Evolutionary conservation across 2,797 vertebrate genomes (phyloP), one percentile per base, ranked within the genome.

Genomic region (Hylomyscus alleni): DNA sequence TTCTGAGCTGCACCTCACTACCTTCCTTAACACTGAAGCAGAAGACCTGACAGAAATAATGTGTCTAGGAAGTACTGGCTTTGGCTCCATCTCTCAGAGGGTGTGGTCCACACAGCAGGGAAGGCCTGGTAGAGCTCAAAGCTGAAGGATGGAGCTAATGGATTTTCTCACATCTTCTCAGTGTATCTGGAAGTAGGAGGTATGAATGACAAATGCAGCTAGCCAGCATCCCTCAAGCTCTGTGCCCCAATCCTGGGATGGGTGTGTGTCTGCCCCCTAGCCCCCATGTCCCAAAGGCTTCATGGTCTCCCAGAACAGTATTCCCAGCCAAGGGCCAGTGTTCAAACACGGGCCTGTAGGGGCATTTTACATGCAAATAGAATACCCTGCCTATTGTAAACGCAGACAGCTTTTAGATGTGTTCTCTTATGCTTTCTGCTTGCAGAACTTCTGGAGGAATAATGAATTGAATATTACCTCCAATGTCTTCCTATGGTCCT

Each of bases 391-490:
- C 40, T 40, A 0, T 9, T 12, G 22, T 7, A 65, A 22, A 11
- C 31, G 15, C 9, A 15, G 2, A 47, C 37, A 54, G 81, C 31
- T 26, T 78, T 3, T 3, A 4, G 78, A 7, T n/a, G 1, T 37
- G 10, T 44, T 73, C 60, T 40, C 19, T 72, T 56, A 31, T 52
- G 56, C 80, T 94, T 56, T 56, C 52, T 12, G 56, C 67, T 17
- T 13, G 11, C 14, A 50, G 31, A 47, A 67, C 34, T 34, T 37
- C 60, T 76, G 54, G 29, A n/a, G 72, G 78, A 65, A 3, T 13
- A 19, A 0, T 15, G 4, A 60, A 1, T 20, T 29, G 31, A 67
- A 44, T 44, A 2, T 50, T 10, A 22, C 6, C 34, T 4, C 19
- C 6, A 26, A 0, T 4, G 6, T 9, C 60, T 72, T 31, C 62